phyloP scores from a whole-genome alignment of 2,113 vertebrate genomes.

The Dermatemys mawii region DNA sequence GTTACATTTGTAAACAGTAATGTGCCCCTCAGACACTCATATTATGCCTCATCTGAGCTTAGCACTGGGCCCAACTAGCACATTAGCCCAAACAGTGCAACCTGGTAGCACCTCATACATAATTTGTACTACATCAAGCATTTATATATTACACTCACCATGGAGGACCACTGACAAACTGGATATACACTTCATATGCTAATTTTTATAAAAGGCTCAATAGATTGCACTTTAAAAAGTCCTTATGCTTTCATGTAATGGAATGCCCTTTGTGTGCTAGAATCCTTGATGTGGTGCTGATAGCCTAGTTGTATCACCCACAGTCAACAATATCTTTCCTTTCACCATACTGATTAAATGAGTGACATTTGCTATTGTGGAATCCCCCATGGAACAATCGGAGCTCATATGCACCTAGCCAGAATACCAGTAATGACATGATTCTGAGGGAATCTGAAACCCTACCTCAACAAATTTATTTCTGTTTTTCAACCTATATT shows the following conservation, averaged over 20 bases:
- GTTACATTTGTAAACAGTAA: background rate
- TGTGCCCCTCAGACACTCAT: background rate
- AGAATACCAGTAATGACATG: slow-evolving; percentile 68
- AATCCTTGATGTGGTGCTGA: slow-evolving; percentile 48
- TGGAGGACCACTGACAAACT: background rate
- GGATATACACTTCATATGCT: background rate
- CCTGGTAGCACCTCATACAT: background rate
- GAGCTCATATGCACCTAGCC: slow-evolving; percentile 15
- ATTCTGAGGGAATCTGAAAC: slow-evolving; percentile 74
- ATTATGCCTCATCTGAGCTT: background rate
- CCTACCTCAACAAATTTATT: slow-evolving; percentile 71
- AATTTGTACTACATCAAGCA: background rate
- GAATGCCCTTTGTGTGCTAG: background rate
- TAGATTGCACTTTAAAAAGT: slow-evolving; percentile 30
- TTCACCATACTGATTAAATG: slow-evolving; percentile 59
- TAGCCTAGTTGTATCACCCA: slow-evolving; percentile 49
- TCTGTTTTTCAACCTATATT: slow-evolving; percentile 80
- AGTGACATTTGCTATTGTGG: slow-evolving; percentile 56
- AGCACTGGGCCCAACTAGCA: background rate
- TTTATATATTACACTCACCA: background rate
- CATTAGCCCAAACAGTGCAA: background rate
- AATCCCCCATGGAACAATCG: slow-evolving; percentile 61
- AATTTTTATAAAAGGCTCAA: slow-evolving; percentile 35
- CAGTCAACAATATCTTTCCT: slow-evolving; percentile 61
- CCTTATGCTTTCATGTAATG: slow-evolving; percentile 40